These are phyloP conservation scores for Enteromius thamalakanensis DNA, from an alignment of 2,797 vertebrate genomes.

Conservation along the genomic window DNA sequence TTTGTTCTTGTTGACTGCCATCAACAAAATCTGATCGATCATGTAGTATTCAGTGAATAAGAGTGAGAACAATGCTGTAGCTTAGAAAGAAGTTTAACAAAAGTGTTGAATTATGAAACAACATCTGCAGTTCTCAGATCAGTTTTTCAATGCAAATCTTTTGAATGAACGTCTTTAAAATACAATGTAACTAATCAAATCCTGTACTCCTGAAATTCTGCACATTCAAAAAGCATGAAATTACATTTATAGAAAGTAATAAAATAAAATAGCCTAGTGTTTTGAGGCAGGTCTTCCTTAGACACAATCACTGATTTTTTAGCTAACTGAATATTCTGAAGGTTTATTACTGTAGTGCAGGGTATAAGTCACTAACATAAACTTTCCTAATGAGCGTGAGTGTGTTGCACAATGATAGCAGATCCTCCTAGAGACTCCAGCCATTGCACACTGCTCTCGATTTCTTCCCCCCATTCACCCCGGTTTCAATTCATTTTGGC, in stretches of 20 bases:
- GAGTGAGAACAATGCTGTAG: not conserved
- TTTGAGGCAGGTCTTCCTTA: not conserved
- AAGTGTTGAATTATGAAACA: not conserved
- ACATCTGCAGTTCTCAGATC: not conserved
- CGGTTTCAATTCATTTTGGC: constrained; percentile 29
- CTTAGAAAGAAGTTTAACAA: constrained; percentile 2
- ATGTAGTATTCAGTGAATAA: not conserved
- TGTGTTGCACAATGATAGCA: not conserved
- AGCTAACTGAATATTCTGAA: not conserved
- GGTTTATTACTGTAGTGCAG: not conserved
- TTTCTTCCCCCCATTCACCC: not conserved
- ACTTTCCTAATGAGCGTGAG: not conserved
- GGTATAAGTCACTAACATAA: not conserved
- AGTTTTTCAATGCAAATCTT: constrained; percentile 3
- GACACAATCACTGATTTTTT: not conserved
- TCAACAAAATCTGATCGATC: constrained; percentile 19
- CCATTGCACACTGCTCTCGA: not conserved
- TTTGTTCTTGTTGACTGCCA: not conserved
- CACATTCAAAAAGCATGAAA: not conserved
- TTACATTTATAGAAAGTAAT: not conserved
- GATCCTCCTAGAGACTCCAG: not conserved
- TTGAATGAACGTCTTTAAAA: not conserved
- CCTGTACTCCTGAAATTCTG: not conserved
- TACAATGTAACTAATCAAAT: not conserved
- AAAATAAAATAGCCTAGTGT: not conserved